phyloP scores from a whole-genome alignment of 1,140 invertebrate species.

The Hypsibius dujardini region DNA sequence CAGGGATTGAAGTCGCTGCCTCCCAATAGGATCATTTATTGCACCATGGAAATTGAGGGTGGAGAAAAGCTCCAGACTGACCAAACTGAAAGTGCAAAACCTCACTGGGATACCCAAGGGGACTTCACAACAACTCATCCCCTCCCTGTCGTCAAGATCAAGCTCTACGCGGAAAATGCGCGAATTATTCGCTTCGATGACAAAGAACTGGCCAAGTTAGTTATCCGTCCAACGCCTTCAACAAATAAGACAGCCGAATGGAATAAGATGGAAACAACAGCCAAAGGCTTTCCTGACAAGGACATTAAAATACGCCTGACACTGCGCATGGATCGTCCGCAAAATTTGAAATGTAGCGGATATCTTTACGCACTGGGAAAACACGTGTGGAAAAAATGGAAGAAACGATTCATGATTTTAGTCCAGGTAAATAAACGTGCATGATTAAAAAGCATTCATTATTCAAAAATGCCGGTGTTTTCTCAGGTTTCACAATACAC shows the following conservation, averaged over 20 bases:
- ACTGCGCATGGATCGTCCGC: constrained; percentile 91
- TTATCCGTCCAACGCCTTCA: constrained; percentile 69
- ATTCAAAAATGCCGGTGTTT: constrained; percentile 20
- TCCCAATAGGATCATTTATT: constrained; percentile 93
- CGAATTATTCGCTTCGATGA: constrained; percentile 93
- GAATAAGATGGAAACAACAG: constrained; percentile 88
- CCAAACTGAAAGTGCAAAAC: constrained; percentile 94
- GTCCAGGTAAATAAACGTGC: constrained; percentile 50
- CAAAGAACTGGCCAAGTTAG: constrained; percentile 89
- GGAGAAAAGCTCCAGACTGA: constrained; percentile 92
- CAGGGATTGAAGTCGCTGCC: constrained; percentile 89
- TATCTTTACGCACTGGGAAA: constrained; percentile 85
- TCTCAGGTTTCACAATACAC: constrained; percentile 85
- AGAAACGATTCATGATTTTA: constrained; percentile 89
- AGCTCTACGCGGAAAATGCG: constrained; percentile 71
- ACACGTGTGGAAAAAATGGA: constrained; percentile 99
- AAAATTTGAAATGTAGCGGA: constrained; percentile 97
- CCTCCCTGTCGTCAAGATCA: constrained; percentile 84
- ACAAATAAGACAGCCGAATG: constrained; percentile 71
- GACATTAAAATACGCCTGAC: constrained; percentile 92
- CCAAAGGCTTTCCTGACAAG: constrained; percentile 82
- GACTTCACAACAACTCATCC: constrained; percentile 96
- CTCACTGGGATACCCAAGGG: constrained; percentile 45
- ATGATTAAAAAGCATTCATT: no score
- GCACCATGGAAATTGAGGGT: constrained; percentile 98